Base-by-base conservation (phyloP, 2,888 invertebrate species). In the Seira ritae region DNA sequence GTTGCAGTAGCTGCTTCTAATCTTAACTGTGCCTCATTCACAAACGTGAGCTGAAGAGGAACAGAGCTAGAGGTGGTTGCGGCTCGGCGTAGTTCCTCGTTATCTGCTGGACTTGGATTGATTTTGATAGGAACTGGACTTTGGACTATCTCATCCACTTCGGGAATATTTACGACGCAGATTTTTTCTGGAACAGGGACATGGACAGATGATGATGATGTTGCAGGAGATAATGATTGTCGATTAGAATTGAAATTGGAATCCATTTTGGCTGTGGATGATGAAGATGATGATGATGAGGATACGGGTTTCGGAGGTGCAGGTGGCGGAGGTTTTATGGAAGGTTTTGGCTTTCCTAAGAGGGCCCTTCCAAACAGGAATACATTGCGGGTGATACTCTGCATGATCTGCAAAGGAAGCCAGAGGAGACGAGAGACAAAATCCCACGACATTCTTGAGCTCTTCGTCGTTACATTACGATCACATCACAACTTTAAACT, bases 331-430 rank as follows among this genome's bases (percentile, higher is more conserved):
- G 72, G 68, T 22, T 67, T 72, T 0, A 73, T 60, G 24, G 73
- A 31, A 55, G 80, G 79, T 67, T 79, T 72, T 1, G 42, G n/a
- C n/a, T n/a, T 22, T 68, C 69, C 80, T 46, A 69, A 62, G 10
- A 80, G 12, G 12, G 42, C 17, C 1, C 68, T 67, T 17, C 19
- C 74, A 68, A 15, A 74, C 10, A 19, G 50, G 69, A 4, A 80
- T 12, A 80, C 3, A 4, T 68, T 37, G 0, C 55, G 55, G 8
- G 80, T 69, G 60, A 80, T n/a, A 1, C 80, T 23, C 17, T 80
- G 80, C 74, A 80, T 80, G 23, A 80, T 62, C 22, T 73, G 69
- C 10, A 80, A 60, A 1, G 80, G 80, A 4, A 80, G 24, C 80
- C 80, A 80, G 10, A 80, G 8, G 0, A 80, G 19, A 31, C 31